Conservation (phyloP, 2,113 vertebrate species). For the Prietella phreatophila region DNA sequence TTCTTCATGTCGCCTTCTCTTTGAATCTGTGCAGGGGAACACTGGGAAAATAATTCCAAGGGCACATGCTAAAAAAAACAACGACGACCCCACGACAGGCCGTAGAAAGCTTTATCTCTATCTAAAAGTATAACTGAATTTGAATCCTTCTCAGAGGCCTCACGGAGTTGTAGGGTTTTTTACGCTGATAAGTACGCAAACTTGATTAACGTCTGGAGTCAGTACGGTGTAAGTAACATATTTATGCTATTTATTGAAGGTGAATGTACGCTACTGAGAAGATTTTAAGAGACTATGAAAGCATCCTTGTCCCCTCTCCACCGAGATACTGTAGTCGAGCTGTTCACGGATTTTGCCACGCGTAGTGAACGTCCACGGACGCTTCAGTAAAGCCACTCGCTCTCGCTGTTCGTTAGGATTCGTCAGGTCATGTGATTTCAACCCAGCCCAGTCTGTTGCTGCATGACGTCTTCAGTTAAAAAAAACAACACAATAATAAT, state of each 20-base stretch:
- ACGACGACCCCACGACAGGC: conserved; percentile 23
- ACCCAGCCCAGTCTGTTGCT: conserved; percentile 71
- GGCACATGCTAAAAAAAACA: conserved; percentile 50
- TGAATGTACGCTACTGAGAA: conserved; percentile 81
- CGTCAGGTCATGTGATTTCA: conserved; percentile 67
- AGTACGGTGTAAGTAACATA: conserved; percentile 63
- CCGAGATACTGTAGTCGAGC: conserved; percentile 72
- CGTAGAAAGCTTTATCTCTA: conserved; percentile 48
- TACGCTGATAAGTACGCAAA: conserved; percentile 48
- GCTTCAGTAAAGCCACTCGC: conserved; percentile 44
- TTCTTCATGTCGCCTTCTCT: conserved; percentile 72
- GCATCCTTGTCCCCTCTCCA: conserved; percentile 69
- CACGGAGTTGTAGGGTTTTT: conserved; percentile 46
- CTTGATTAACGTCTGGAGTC: conserved; percentile 55
- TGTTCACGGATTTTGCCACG: conserved; percentile 70
- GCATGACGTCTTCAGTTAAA: conserved; percentile 75
- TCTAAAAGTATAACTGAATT: conserved; percentile 48
- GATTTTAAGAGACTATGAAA: conserved; percentile 56
- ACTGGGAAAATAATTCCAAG: conserved; percentile 49
- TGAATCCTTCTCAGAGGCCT: conserved; percentile 50
- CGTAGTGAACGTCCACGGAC: conserved; percentile 65
- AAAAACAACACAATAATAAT: conserved; percentile 37
- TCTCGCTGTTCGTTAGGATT: conserved; percentile 63
- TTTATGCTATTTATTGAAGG: conserved; percentile 84
- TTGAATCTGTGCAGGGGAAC: conserved; percentile 77